phyloP scores from a whole-genome alignment of 2,797 vertebrate species.

The Strix occidentalis region DNA sequence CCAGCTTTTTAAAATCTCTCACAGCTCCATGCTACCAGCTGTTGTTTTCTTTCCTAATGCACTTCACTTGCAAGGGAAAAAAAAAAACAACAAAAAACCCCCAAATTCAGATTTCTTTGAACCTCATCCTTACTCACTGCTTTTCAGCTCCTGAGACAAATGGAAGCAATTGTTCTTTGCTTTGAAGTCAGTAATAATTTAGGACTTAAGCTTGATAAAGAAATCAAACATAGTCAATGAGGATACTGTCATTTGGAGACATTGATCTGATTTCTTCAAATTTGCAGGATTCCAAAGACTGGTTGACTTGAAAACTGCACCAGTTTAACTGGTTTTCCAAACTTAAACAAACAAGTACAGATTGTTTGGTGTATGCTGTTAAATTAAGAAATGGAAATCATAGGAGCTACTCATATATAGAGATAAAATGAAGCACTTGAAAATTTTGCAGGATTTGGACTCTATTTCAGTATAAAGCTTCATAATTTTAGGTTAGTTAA shows the following conservation, averaged over 20 bases:
- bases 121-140: slow-evolving; percentile 28
- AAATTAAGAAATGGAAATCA: neutral
- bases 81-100: neutral
- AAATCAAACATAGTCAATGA: neutral
- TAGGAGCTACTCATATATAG: neutral
- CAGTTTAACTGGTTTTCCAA: neutral
- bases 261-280: neutral
- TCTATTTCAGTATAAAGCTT: neutral
- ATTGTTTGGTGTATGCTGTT: neutral
- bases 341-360: neutral
- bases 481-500: neutral
- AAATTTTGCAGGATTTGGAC: neutral
- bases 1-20: slow-evolving; percentile 62
- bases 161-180: neutral
- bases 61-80: slow-evolving; percentile 54
- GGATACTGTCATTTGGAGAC: neutral
- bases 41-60: slow-evolving; percentile 71
- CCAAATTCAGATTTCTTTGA: slow-evolving; percentile 26
- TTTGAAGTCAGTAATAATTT: neutral
- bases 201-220: neutral
- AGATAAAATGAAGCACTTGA: neutral
- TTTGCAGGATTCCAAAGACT: neutral
- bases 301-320: neutral
- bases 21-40: slow-evolving; percentile 67
- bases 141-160: slow-evolving; percentile 49